A percentile compares a stretch with the other conserved stretches of the same genome.
These are phyloP conservation scores for Drusus annulatus DNA, from an alignment of 1,140 invertebrate genomes.

Conservation along the genomic window DNA sequence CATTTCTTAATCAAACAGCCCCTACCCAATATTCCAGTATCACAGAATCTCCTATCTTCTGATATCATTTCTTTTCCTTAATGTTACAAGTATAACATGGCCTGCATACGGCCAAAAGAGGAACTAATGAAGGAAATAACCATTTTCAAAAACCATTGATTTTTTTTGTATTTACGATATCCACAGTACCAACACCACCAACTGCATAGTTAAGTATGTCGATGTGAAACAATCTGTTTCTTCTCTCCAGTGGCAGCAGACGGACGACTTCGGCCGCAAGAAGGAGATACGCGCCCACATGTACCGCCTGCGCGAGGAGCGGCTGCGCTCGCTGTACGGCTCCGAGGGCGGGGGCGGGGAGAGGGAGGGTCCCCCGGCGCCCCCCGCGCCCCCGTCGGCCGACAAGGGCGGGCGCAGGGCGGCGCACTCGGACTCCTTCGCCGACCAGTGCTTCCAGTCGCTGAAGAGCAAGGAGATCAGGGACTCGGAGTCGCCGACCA, in stretches of 20 bases:
- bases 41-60: too few species aligned
- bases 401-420: slow-evolving; percentile 61
- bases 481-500: slow-evolving; percentile 81
- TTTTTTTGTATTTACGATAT: too few species aligned
- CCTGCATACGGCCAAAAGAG: too few species aligned
- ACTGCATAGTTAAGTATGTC: too few species aligned
- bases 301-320: slow-evolving; percentile 84
- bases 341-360: slow-evolving; percentile 57
- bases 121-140: too few species aligned
- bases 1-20: too few species aligned
- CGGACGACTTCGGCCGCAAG: slow-evolving; percentile 87
- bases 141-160: too few species aligned
- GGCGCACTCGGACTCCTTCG: slow-evolving; percentile 78
- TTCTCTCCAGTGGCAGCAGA: slow-evolving; percentile 83
- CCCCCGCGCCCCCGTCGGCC: slow-evolving; percentile 63
- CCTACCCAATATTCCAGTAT: too few species aligned
- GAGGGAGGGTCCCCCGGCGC: slow-evolving; percentile 67
- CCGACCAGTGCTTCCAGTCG: slow-evolving; percentile 81
- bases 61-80: too few species aligned
- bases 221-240: slow-evolving; percentile 23
- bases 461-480: slow-evolving; percentile 84
- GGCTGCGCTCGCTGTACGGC: slow-evolving; percentile 80
- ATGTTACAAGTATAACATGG: too few species aligned
- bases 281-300: slow-evolving; percentile 88
- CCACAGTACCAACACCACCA: too few species aligned